Conservation (phyloP, 2,797 vertebrate genomes). For the Tapera naevia region DNA sequence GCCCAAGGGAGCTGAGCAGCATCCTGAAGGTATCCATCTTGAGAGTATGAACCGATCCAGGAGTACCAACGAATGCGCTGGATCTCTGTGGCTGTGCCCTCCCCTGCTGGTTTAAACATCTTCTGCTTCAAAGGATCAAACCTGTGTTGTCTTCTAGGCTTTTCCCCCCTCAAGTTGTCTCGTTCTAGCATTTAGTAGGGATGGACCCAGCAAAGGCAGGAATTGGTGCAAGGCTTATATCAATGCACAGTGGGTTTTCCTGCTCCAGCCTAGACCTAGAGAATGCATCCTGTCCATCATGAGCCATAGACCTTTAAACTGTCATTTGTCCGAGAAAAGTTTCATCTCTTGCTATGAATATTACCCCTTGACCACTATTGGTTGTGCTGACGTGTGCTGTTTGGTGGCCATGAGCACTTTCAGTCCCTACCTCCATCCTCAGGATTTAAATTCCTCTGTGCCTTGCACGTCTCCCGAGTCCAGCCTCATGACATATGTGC, state of each 20-base stretch:
- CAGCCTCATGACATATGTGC: constrained; percentile 44
- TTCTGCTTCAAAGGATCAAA: neutral
- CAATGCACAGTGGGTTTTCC: neutral
- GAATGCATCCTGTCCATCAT: neutral
- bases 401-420: neutral
- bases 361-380: neutral
- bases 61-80: neutral
- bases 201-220: neutral
- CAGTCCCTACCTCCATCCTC: neutral
- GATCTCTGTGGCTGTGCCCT: neutral
- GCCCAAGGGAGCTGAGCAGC: neutral
- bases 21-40: neutral
- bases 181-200: neutral
- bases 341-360: neutral
- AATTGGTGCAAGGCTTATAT: neutral
- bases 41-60: neutral
- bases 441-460: neutral
- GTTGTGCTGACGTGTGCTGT: neutral
- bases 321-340: neutral
- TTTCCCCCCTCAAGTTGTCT: neutral
- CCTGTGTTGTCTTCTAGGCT: neutral
- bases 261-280: neutral
- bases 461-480: neutral
- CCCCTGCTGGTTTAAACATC: neutral
- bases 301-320: neutral